phyloP scores from a whole-genome alignment of 2,888 invertebrate genomes.

The Smittia aterrima region DNA sequence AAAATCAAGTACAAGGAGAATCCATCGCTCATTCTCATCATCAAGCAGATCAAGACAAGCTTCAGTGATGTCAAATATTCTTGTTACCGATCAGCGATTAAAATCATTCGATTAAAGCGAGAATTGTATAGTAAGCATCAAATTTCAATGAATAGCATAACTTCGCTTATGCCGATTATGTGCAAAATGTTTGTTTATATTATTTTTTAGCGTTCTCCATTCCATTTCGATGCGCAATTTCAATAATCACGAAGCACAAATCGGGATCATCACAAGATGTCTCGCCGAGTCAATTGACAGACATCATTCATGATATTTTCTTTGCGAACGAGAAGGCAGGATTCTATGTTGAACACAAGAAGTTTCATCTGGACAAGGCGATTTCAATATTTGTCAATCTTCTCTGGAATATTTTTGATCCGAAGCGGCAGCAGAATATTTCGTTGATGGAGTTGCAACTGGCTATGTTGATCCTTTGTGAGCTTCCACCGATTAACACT shows the following conservation, averaged over 20 bases:
- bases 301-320: conserved; percentile 52
- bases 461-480: conserved; percentile 51
- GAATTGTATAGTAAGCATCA: conserved; percentile 49
- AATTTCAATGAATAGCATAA: background rate
- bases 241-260: conserved; percentile 50
- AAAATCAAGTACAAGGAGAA: conserved; percentile 24
- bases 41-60: conserved; percentile 29
- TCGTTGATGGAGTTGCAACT: conserved; percentile 51
- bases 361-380: conserved; percentile 47
- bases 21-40: conserved; percentile 27
- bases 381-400: conserved; percentile 50
- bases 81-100: conserved; percentile 52
- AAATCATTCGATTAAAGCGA: conserved; percentile 50
- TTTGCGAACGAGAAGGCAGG: conserved; percentile 52
- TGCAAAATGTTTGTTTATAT: no score
- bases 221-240: conserved; percentile 49
- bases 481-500: conserved; percentile 45
- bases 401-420: conserved; percentile 53
- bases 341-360: conserved; percentile 47
- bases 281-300: conserved; percentile 50
- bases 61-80: conserved; percentile 48
- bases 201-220: conserved; percentile 50
- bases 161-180: background rate
- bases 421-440: conserved; percentile 51
- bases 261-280: conserved; percentile 47